These are phyloP conservation scores for Motacilla tschutschensis DNA, from an alignment of 2,113 vertebrate genomes.

Conservation along the genomic window DNA sequence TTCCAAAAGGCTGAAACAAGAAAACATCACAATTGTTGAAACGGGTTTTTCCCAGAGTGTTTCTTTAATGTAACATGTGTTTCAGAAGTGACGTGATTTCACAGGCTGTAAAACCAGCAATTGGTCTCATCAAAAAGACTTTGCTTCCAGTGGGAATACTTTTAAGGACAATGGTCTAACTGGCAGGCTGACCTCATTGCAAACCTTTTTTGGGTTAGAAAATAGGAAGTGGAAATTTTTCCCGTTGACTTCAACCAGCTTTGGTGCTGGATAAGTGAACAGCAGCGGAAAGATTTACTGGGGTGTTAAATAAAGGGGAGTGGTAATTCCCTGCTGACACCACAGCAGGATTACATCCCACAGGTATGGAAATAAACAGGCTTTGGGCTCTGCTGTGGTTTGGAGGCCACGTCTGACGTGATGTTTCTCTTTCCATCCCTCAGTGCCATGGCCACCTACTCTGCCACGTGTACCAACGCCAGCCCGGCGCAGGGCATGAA, in stretches of 20 bases:
- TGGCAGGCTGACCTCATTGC: conserved; percentile 7
- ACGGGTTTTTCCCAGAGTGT: conserved; percentile 8
- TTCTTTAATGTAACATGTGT: conserved; percentile 24
- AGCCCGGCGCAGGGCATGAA: conserved; percentile 95
- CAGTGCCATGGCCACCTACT: conserved; percentile 94
- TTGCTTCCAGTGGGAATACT: conserved; percentile 18
- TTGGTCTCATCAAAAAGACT: conserved; percentile 35
- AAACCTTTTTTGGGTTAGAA: neutral
- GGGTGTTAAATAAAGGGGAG: neutral
- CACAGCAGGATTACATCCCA: neutral
- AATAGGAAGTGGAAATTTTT: conserved; percentile 32
- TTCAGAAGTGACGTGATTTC: conserved; percentile 46
- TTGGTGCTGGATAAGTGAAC: neutral
- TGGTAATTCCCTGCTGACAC: neutral
- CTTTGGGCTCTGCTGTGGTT: neutral
- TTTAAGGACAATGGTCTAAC: conserved; percentile 14
- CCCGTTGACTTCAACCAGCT: neutral
- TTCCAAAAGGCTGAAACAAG: conserved; percentile 15
- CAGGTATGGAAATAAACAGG: neutral
- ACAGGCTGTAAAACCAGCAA: conserved; percentile 33
- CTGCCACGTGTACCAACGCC: conserved; percentile 91
- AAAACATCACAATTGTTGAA: neutral
- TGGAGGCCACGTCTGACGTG: neutral
- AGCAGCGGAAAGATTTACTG: neutral
- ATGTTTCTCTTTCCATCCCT: conserved; percentile 59